Percentiles rank a stretch among this genome's conserved stretches.
phyloP scores from a whole-genome alignment of 2,888 invertebrate genomes.

The Ormyrus rosae region DNA sequence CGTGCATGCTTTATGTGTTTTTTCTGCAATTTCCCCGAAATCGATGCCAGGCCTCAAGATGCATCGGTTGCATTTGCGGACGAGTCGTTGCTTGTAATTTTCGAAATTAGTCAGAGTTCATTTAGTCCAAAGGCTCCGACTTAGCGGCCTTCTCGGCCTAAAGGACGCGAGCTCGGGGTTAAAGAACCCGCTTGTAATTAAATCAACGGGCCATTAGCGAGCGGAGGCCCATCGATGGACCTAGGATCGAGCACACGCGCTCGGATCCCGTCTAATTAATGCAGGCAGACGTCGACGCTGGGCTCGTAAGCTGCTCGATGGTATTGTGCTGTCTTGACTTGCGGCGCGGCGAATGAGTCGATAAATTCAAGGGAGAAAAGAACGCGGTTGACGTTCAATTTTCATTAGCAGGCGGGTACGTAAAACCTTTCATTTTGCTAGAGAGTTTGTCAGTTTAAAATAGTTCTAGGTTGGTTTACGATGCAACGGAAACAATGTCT shows the following conservation, averaged over 20 bases:
- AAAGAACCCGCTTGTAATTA: constrained; percentile 66
- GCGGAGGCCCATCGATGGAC: constrained; percentile 60
- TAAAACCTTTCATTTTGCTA: not conserved
- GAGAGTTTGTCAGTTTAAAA: not conserved
- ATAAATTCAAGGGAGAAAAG: too few relatives aligned
- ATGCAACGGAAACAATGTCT: not conserved
- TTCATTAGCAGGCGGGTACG: too few relatives aligned
- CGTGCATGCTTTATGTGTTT: too few relatives aligned
- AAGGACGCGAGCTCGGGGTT: constrained; percentile 41
- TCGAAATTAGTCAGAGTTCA: too few relatives aligned
- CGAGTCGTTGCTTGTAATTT: too few relatives aligned
- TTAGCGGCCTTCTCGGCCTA: constrained; percentile 13
- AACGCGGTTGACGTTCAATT: too few relatives aligned
- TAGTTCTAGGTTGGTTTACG: not conserved
- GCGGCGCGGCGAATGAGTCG: too few relatives aligned
- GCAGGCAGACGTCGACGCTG: constrained; percentile 50
- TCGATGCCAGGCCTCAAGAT: too few relatives aligned
- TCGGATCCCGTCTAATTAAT: constrained; percentile 67
- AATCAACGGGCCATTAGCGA: constrained; percentile 70
- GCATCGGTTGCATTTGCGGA: too few relatives aligned
- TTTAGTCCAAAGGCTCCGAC: not conserved
- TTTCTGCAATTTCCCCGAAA: too few relatives aligned
- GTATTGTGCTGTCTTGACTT: too few relatives aligned
- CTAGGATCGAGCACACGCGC: constrained; percentile 61
- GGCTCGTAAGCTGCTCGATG: too few relatives aligned